Percentiles rank a stretch among this genome's conserved stretches.
Evolutionary conservation across 2,113 vertebrate species (phyloP).

Genomic region (Melanotaenia duboulayi): DNA sequence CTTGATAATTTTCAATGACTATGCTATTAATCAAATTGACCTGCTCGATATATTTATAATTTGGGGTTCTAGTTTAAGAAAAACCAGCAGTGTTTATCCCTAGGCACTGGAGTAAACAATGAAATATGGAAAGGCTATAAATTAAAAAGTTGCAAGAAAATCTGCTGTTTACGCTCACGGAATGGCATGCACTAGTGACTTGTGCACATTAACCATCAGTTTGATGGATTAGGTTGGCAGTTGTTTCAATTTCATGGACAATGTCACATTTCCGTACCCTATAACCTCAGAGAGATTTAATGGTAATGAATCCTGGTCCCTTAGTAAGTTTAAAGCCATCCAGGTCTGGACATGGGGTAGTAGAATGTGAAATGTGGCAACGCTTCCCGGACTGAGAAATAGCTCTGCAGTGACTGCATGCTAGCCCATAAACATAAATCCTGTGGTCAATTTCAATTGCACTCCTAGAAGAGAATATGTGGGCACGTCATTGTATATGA

Average conservation of each 20-base stretch:
- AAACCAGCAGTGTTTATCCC: conserved; percentile 59
- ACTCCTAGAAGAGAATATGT: conserved; percentile 51
- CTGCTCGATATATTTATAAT: conserved; percentile 61
- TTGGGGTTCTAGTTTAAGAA: conserved; percentile 50
- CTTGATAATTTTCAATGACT: conserved; percentile 68
- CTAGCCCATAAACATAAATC: conserved; percentile 63
- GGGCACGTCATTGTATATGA: conserved; percentile 42
- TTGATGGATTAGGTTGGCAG: conserved; percentile 69
- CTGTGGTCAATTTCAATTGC: conserved; percentile 66
- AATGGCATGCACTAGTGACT: conserved; percentile 37
- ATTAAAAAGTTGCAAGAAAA: conserved; percentile 62
- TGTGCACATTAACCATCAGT: conserved; percentile 55
- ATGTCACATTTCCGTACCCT: conserved; percentile 73
- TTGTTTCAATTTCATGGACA: conserved; percentile 75
- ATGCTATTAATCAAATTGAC: conserved; percentile 57
- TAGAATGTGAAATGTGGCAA: conserved; percentile 75
- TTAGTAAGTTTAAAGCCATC: conserved; percentile 67
- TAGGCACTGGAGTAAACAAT: conserved; percentile 39
- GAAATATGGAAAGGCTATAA: conserved; percentile 65
- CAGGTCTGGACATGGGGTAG: conserved; percentile 52
- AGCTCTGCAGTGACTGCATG: conserved; percentile 52
- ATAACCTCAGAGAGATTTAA: conserved; percentile 74
- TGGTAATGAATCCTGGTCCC: conserved; percentile 71
- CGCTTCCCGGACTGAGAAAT: conserved; percentile 61
- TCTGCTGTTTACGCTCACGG: conserved; percentile 53